These are phyloP conservation scores for Campodea augens DNA, from an alignment of 1,140 invertebrate species.

Conservation along the genomic window DNA sequence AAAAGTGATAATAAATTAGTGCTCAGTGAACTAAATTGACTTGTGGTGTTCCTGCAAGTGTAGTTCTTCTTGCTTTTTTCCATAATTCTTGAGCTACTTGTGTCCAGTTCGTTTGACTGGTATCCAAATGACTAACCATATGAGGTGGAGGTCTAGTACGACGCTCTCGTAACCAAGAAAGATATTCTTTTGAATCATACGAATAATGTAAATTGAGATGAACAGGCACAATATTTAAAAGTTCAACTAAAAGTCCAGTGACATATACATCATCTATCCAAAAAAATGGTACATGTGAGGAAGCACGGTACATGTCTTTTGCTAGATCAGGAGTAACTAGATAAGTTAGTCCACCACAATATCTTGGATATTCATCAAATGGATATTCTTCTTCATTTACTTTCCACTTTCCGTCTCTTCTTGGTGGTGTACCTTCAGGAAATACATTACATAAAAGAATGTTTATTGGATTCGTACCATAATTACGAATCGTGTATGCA, in stretches of 20 bases:
- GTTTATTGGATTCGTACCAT: constrained; percentile 11
- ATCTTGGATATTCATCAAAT: constrained; percentile 21
- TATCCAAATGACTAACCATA: constrained; percentile 16
- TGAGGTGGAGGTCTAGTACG: constrained; percentile 12
- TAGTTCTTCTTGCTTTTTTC: constrained; percentile 6
- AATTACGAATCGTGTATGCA: constrained; percentile 18
- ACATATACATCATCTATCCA: constrained; percentile 34
- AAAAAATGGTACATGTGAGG: constrained; percentile 22
- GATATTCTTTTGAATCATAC: constrained; percentile 18
- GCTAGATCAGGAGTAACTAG: constrained; percentile 16
- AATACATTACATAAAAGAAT: constrained; percentile 24
- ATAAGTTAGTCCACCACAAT: constrained; percentile 25
- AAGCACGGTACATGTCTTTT: constrained; percentile 17
- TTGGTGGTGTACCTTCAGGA: constrained; percentile 20
- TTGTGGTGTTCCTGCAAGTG: no score
- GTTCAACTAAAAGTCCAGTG: constrained; percentile 25
- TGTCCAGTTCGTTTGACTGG: constrained; percentile 11
- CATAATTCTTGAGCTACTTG: constrained; percentile 12
- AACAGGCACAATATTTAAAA: constrained; percentile 17
- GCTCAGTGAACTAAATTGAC: no score
- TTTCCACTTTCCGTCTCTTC: constrained; percentile 25
- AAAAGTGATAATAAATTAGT: no score
- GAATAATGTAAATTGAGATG: constrained; percentile 23
- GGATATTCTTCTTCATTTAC: constrained; percentile 20
- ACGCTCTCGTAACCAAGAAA: constrained; percentile 15